Evolutionary conservation across 2,113 vertebrate genomes (phyloP), one percentile per base, ranked within the genome.

Genomic region (Nematolebias whitei): DNA sequence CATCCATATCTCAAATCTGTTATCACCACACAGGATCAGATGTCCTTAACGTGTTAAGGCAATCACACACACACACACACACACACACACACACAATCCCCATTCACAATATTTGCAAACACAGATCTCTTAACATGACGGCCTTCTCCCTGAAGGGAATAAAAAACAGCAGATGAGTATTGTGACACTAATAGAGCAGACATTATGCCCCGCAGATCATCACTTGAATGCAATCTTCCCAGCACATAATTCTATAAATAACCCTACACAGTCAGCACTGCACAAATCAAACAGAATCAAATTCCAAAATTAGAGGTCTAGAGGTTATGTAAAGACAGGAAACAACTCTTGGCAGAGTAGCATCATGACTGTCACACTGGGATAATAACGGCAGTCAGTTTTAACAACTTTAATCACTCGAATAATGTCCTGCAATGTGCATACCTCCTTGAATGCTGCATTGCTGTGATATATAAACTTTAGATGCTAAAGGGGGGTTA

Each of bases 221-320:
- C 70, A 70, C 59, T 58, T 64, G 32, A 68, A 66, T 0, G 52
- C 66, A 59, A 57, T 68, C 65, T 68, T 51, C 38, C 49, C 61
- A 64, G 52, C 79, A 58, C 48, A 35, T 12, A n/a, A 19, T 24
- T 76, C 81, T 80, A 85, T 78, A 85, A 86, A 87, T 85, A 86
- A 68, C 70, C 48, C 59, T 16, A 57, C 29, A n/a, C n/a, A 69
- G 67, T 77, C 65, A 6, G 65, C 59, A 48, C 57, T 61, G 69
- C 78, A 63, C 48, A 29, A 82, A 75, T 82, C 55, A 63, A 71
- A 64, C 9, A 69, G 71, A 74, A 71, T 72, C 48, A 74, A 63
- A 86, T 78, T 2, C 75, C 69, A 82, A 83, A 48, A 78, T 73
- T 71, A 65, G 55, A 64, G 12, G 43, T 44, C 49, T 19, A 38